Evolutionary conservation across 2,797 vertebrate genomes (phyloP).

Genomic region (Chelidonichthys spinosus): DNA sequence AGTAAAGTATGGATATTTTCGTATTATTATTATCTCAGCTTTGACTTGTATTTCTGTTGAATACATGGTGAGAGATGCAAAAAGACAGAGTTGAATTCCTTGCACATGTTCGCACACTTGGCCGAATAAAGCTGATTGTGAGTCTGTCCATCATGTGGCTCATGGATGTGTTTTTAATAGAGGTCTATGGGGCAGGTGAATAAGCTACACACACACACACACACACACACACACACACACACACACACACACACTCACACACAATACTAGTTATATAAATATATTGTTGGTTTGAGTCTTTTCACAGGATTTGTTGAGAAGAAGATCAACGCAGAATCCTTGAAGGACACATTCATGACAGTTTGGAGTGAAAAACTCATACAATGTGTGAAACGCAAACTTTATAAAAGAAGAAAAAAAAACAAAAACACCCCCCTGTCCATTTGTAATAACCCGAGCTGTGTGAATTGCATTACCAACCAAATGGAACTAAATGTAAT

Average conservation of each 20-base stretch:
- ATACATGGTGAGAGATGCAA: too few relatives aligned
- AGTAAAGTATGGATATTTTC: too few relatives aligned
- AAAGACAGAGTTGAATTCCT: too few relatives aligned
- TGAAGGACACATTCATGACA: not conserved
- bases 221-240: not conserved
- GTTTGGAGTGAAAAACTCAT: conserved; percentile 4
- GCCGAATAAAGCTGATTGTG: too few relatives aligned
- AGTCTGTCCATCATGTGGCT: not conserved
- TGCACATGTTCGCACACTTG: too few relatives aligned
- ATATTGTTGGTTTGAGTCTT: not conserved
- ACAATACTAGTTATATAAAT: not conserved
- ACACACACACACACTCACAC: too few relatives aligned
- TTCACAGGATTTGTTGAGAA: not conserved
- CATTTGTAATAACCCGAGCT: conserved; percentile 87
- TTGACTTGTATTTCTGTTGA: too few relatives aligned
- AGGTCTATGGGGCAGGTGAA: not conserved
- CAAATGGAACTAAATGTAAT: conserved; percentile 99
- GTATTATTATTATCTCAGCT: too few relatives aligned
- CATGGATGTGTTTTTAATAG: not conserved
- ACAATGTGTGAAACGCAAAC: conserved; percentile 56
- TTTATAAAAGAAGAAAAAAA: conserved; percentile 62
- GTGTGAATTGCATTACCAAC: conserved; percentile 92
- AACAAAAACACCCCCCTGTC: conserved; percentile 77
- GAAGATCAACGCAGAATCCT: not conserved
- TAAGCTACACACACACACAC: not conserved